Conservation (phyloP, 2,888 invertebrate species). For the Stenolophus ochropezus region DNA sequence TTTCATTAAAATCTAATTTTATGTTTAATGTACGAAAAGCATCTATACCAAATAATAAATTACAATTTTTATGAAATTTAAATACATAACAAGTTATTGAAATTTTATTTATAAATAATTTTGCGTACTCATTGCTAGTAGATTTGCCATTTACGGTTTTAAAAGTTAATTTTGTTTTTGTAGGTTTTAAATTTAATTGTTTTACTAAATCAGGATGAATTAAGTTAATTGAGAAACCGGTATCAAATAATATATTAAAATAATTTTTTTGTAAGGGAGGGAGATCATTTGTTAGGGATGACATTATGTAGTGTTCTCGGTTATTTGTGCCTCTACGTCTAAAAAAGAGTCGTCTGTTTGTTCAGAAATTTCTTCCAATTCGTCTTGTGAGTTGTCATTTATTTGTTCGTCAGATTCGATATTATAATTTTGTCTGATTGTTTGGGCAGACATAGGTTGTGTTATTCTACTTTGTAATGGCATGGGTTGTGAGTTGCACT, state of each 20-base stretch:
- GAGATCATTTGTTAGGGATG: background rate
- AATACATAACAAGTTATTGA: too few species aligned
- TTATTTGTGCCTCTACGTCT: background rate
- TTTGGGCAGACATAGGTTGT: too few species aligned
- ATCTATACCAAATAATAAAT: too few species aligned
- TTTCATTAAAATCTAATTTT: too few species aligned
- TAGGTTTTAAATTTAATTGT: background rate
- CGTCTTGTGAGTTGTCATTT: too few species aligned
- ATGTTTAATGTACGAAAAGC: background rate
- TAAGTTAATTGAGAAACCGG: background rate
- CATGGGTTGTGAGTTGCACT: too few species aligned
- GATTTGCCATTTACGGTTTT: conserved; percentile 5
- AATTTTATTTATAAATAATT: background rate
- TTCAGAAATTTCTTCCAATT: too few species aligned
- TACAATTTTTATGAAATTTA: too few species aligned
- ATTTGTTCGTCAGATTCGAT: background rate
- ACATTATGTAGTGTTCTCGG: background rate
- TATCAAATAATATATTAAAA: background rate
- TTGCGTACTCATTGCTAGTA: background rate
- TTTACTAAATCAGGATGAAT: background rate
- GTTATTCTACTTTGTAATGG: too few species aligned
- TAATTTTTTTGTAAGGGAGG: background rate
- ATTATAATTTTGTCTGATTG: background rate
- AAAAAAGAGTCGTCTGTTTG: background rate
- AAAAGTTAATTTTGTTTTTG: background rate